phyloP scores from a whole-genome alignment of 1,140 invertebrate genomes.

The Diorhabda carinulata region DNA sequence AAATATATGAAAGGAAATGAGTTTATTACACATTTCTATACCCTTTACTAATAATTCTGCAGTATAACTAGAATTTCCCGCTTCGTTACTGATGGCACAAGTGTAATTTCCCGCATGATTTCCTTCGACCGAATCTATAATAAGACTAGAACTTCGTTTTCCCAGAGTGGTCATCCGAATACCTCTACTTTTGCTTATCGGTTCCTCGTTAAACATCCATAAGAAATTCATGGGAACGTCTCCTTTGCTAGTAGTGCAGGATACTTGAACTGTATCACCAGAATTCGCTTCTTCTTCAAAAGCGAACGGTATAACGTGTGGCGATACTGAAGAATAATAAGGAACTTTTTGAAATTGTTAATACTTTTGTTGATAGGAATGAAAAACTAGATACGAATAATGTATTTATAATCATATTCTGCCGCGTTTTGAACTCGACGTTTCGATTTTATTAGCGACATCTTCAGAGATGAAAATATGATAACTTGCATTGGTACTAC shows the following conservation, averaged over 20 bases:
- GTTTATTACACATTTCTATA: constrained; percentile 36
- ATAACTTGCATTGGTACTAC: too few relatives aligned
- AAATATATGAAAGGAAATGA: too few relatives aligned
- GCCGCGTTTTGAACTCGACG: too few relatives aligned
- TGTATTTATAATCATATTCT: too few relatives aligned
- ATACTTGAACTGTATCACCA: constrained; percentile 44
- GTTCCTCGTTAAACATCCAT: constrained; percentile 49
- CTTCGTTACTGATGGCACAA: constrained; percentile 68
- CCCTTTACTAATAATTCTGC: constrained; percentile 67
- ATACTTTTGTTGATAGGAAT: too few relatives aligned
- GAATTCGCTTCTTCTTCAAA: constrained; percentile 56
- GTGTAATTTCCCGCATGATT: constrained; percentile 77
- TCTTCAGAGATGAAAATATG: too few relatives aligned
- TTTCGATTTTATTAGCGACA: too few relatives aligned
- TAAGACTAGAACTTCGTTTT: constrained; percentile 65
- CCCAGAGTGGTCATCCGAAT: constrained; percentile 53
- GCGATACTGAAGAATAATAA: constrained; percentile 39
- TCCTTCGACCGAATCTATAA: constrained; percentile 69
- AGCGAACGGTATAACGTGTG: constrained; percentile 65
- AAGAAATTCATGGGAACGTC: constrained; percentile 39
- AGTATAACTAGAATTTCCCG: constrained; percentile 61
- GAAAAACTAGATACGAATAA: too few relatives aligned
- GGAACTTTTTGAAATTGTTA: too few relatives aligned
- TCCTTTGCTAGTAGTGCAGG: constrained; percentile 33
- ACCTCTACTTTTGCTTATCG: constrained; percentile 21